phyloP scores from a whole-genome alignment of 2,113 vertebrate genomes.

The Podarcis raffonei region DNA sequence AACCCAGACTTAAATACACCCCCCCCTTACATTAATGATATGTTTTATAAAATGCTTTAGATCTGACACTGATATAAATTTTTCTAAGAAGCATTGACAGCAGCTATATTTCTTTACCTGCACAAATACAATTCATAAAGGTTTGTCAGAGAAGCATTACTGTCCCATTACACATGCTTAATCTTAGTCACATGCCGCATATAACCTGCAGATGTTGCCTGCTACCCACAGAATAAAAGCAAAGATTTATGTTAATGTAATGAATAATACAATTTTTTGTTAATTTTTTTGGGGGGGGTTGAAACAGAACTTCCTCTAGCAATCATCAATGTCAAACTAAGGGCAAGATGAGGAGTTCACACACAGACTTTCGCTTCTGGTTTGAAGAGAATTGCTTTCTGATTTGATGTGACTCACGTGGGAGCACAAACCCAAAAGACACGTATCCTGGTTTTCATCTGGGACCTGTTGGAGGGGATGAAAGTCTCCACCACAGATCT shows the following conservation, averaged over 20 bases:
- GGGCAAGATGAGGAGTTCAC: not conserved
- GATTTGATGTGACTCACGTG: not conserved
- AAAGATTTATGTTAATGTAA: not conserved
- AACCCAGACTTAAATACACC: not conserved
- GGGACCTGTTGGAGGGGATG: too few species aligned
- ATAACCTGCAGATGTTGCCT: not conserved
- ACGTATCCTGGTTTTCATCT: too few species aligned
- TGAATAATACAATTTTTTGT: not conserved
- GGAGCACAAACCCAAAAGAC: too few species aligned
- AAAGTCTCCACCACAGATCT: too few species aligned
- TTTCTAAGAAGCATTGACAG: conserved; percentile 18
- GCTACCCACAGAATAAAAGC: not conserved
- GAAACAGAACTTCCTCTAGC: conserved; percentile 1
- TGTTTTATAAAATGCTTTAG: conserved; percentile 5
- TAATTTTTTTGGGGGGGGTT: too few species aligned
- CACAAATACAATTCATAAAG: conserved; percentile 13
- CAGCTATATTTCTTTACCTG: conserved; percentile 32
- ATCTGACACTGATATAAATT: conserved; percentile 18
- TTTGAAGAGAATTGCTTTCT: not conserved
- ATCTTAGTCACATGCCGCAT: not conserved
- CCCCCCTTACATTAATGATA: not conserved
- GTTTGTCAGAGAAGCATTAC: conserved; percentile 22
- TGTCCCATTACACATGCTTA: conserved; percentile 11
- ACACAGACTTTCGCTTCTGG: not conserved
- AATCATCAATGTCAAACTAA: not conserved